Base-by-base conservation (phyloP, 2,888 invertebrate genomes). In the Tetragonisca angustula region DNA sequence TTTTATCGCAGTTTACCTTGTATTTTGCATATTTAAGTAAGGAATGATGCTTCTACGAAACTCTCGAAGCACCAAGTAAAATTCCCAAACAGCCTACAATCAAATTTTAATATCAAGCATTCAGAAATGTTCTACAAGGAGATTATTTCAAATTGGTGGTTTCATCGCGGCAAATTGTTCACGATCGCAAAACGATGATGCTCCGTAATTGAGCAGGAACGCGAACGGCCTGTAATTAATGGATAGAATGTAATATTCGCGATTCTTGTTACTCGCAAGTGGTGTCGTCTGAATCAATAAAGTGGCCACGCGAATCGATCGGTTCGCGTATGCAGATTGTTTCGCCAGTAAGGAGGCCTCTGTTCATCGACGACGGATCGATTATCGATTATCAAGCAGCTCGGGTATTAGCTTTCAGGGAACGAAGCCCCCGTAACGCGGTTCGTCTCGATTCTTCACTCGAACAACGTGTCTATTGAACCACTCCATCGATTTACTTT, bases 361-460 rank as follows among this genome's bases (percentile, higher is more conserved):
- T 52, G 64, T 82, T 67, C 83, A 65, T 76, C 76, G 72, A n/a
- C 81, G 50, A 54, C 73, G 67, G 76, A 85, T 85, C 84, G 84
- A 83, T 85, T 85, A 83, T 85, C 83, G 83, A 85, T 83, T 83
- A 83, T 74, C 76, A 73, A 65, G 50, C 75, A 24, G 76, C 32
- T 24, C 43, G 36, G 64, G 71, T 85, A 80, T 83, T 83, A 85
- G 56, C 83, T 85, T 79, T 74, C 84, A 79, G 69, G 65, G 79
- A 72, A 74, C 69, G 76, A 74, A 83, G 83, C 83, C 79, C 72
- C 56, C 50, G 52, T 50, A 54, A 76, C 71, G 71, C 52, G 52
- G 56, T 69, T 59, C 73, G 71, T 67, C 61, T 74, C 77, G 49
- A 52, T 68, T 71, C 59, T 52, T 69, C 81, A 32, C 15, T n/a